Evolutionary conservation across 2,888 invertebrate genomes (phyloP).

Genomic region (Hirtodrosophila alboralis): DNA sequence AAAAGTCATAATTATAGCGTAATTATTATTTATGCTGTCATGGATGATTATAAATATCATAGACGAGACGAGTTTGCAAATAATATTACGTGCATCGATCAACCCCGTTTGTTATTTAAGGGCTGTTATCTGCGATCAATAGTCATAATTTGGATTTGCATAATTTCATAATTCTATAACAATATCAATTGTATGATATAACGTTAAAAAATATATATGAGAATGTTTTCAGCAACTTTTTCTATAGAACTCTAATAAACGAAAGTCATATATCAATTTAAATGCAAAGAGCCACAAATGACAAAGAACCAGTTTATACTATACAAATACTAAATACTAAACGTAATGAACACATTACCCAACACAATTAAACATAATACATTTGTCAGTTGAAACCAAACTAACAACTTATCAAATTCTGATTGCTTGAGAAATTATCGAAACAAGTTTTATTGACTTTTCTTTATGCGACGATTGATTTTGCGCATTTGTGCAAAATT

Average conservation of each 20-base stretch:
- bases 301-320: slow-evolving; percentile 51
- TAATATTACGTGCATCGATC: slow-evolving; percentile 43
- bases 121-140: slow-evolving; percentile 34
- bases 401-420: slow-evolving; percentile 58
- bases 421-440: slow-evolving; percentile 50
- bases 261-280: slow-evolving; percentile 60
- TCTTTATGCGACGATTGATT: slow-evolving; percentile 33
- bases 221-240: slow-evolving; percentile 23
- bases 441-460: slow-evolving; percentile 68
- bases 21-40: slow-evolving; percentile 81
- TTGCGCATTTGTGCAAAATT: slow-evolving; percentile 24
- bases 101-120: slow-evolving; percentile 47
- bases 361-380: slow-evolving; percentile 60
- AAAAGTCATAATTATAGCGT: slow-evolving; percentile 73
- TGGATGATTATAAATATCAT: slow-evolving; percentile 57
- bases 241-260: slow-evolving; percentile 35
- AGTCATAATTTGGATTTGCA: slow-evolving; percentile 68
- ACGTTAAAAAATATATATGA: slow-evolving; percentile 13
- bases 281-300: slow-evolving; percentile 27
- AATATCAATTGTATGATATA: slow-evolving; percentile 49
- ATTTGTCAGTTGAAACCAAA: slow-evolving; percentile 65
- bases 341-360: slow-evolving; percentile 71
- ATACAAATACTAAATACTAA: slow-evolving; percentile 19
- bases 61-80: slow-evolving; percentile 53
- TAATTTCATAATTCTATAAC: slow-evolving; percentile 73